Conservation (phyloP, 53 echinoderm and acorn worm species). For the Paracentrotus lividus region DNA sequence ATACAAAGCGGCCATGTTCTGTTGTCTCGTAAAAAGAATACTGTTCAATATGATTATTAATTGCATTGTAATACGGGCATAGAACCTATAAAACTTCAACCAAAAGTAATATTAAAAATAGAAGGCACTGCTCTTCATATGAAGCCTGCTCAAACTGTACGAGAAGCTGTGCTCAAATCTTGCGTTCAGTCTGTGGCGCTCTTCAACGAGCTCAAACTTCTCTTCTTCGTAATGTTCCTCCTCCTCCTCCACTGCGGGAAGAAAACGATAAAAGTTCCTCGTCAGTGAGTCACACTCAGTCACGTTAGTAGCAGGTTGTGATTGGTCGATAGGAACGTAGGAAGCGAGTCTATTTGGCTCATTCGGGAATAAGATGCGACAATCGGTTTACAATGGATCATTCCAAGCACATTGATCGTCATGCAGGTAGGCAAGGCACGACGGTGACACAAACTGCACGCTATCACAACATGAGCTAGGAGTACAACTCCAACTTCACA, state of each 20-base stretch:
- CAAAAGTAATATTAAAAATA: not conserved
- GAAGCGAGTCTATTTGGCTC: not conserved
- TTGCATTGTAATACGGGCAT: not conserved
- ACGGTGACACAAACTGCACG: slow-evolving; percentile 1
- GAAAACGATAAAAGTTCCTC: slow-evolving; percentile 5
- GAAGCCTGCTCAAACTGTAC: slow-evolving; percentile 38
- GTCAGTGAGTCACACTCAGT: not conserved
- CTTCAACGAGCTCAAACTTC: slow-evolving; percentile 55
- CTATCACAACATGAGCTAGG: not conserved
- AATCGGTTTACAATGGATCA: slow-evolving; percentile 18
- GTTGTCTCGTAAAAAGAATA: not conserved
- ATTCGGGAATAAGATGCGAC: slow-evolving; percentile 8
- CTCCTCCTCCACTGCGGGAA: slow-evolving; percentile 50
- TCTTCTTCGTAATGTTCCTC: slow-evolving; percentile 25
- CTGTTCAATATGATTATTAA: not conserved
- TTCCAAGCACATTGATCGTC: slow-evolving; percentile 39
- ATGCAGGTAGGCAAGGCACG: slow-evolving; percentile 27
- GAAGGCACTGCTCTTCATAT: slow-evolving; percentile 45
- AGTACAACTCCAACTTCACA: not conserved
- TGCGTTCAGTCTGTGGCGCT: slow-evolving; percentile 30
- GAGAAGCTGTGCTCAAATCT: not conserved
- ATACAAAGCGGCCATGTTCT: not conserved
- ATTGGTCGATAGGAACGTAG: slow-evolving; percentile 8
- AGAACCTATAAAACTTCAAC: not conserved
- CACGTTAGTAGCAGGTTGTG: slow-evolving; percentile 54